These are phyloP conservation scores for Thymelicus lineola DNA, from an alignment of 2,888 invertebrate genomes.

Conservation along the genomic window DNA sequence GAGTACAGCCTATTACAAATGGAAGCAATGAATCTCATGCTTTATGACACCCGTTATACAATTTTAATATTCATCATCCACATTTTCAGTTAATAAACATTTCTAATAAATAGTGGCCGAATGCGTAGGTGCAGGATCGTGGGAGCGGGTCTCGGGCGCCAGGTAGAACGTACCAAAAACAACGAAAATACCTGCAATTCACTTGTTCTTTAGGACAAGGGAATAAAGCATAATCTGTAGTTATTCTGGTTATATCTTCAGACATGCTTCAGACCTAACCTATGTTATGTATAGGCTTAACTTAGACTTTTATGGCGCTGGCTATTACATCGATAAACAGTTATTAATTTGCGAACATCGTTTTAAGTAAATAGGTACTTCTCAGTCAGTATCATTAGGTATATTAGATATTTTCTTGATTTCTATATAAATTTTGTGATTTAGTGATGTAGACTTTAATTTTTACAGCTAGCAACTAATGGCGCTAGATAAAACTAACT, in stretches of 20 bases:
- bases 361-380: neutral
- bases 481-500: no score
- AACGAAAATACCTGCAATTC: slow-evolving; percentile 6
- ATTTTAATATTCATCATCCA: slow-evolving; percentile 47
- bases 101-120: slow-evolving; percentile 52
- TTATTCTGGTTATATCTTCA: neutral
- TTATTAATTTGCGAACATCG: slow-evolving; percentile 5
- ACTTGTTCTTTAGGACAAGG: neutral
- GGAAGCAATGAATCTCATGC: slow-evolving; percentile 24
- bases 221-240: neutral
- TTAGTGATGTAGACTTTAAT: no score
- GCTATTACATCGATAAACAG: neutral
- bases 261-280: neutral
- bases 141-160: slow-evolving; percentile 60
- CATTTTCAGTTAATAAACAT: slow-evolving; percentile 48
- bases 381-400: no score
- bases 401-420: no score
- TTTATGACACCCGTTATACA: slow-evolving; percentile 39
- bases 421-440: no score
- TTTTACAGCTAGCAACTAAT: no score
- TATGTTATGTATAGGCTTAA: neutral
- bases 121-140: slow-evolving; percentile 64
- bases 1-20: slow-evolving; percentile 1
- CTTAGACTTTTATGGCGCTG: neutral
- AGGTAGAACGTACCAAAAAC: slow-evolving; percentile 45